phyloP scores from a whole-genome alignment of 2,797 vertebrate species.

The Acestrorhynchus altus region DNA sequence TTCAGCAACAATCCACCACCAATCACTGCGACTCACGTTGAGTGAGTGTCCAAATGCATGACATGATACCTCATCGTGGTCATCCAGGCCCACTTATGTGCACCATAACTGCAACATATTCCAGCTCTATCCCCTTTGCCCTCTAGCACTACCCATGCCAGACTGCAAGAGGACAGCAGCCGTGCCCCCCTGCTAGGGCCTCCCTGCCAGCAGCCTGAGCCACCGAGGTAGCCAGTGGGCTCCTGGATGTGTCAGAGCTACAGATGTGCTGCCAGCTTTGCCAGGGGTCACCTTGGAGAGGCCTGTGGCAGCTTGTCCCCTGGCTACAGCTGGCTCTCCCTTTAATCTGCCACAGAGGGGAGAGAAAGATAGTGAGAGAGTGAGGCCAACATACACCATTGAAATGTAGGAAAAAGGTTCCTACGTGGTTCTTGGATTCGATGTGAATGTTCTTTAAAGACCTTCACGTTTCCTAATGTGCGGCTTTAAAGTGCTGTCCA shows the following conservation, averaged over 20 bases:
- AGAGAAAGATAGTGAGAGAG: constrained; percentile 23
- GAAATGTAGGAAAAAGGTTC: neutral
- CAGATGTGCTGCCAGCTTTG: constrained; percentile 71
- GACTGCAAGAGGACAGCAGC: constrained; percentile 61
- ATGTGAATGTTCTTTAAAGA: neutral
- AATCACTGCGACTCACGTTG: constrained; percentile 4
- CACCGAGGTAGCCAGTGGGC: constrained; percentile 49
- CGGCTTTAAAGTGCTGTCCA: neutral
- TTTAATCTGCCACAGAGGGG: constrained; percentile 63
- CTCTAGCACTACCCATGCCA: constrained; percentile 60
- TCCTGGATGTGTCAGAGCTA: constrained; percentile 62
- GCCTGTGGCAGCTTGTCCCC: constrained; percentile 63
- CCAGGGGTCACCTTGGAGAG: constrained; percentile 71
- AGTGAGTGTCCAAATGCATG: neutral
- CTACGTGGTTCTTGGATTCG: neutral
- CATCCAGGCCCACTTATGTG: constrained; percentile 64
- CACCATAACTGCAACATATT: constrained; percentile 55
- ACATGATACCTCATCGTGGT: constrained; percentile 13
- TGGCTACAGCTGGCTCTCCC: constrained; percentile 64
- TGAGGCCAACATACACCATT: constrained; percentile 17
- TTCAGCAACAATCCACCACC: neutral
- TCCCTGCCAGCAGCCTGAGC: constrained; percentile 53
- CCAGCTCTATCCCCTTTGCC: constrained; percentile 58
- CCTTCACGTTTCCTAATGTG: too few relatives aligned
- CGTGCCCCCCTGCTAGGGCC: constrained; percentile 58